Evolutionary conservation across 2,113 vertebrate species (phyloP).

Genomic region (Corythaeola cristata): DNA sequence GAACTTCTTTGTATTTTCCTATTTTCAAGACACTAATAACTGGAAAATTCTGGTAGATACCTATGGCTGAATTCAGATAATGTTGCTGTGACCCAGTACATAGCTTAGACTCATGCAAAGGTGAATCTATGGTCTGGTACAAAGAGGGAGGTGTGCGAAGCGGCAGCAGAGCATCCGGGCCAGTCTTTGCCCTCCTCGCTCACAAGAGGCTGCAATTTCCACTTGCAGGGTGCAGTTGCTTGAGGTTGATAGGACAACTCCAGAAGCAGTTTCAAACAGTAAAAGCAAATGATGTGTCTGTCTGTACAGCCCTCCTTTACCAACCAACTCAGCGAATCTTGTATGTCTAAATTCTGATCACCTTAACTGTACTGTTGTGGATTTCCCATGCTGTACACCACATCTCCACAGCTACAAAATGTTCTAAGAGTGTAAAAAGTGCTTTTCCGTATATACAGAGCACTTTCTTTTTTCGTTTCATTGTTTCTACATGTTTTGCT

Average conservation of each 20-base stretch:
- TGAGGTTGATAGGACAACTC: neutral
- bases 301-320: neutral
- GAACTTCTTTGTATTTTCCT: neutral
- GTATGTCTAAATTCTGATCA: neutral
- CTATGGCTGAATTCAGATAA: neutral
- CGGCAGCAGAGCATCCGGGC: neutral
- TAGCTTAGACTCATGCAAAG: neutral
- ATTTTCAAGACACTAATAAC: neutral
- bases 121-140: neutral
- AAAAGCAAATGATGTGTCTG: neutral
- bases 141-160: neutral
- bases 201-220: accelerated
- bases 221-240: neutral
- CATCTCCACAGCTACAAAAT: neutral
- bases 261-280: neutral
- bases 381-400: neutral
- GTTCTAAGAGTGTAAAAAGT: neutral
- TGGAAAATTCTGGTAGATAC: neutral
- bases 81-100: neutral
- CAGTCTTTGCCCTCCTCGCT: neutral
- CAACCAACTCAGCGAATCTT: neutral
- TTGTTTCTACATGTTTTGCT: neutral
- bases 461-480: neutral
- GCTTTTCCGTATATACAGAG: neutral
- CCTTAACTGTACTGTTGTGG: neutral